A percentile compares a stretch with the other conserved stretches of the same genome.
phyloP scores from a whole-genome alignment of 2,113 vertebrate genomes.

The Eulemur rufifrons region DNA sequence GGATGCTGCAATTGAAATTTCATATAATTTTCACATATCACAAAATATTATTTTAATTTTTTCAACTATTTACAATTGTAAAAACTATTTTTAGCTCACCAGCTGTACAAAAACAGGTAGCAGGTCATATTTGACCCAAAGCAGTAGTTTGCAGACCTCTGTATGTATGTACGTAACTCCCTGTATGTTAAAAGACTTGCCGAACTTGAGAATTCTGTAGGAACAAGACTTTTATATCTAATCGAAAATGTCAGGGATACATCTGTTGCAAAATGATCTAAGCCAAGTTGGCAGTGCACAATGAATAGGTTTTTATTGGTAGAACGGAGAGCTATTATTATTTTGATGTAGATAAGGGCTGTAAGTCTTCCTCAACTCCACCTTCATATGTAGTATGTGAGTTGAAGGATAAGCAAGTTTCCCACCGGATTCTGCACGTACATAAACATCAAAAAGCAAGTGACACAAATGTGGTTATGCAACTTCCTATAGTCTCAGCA shows the following conservation, averaged over 20 bases:
- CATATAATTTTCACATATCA: neutral
- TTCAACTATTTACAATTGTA: neutral
- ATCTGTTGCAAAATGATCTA: neutral
- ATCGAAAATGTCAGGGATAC: neutral
- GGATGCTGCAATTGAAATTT: neutral
- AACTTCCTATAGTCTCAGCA: neutral
- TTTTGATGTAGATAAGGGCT: neutral
- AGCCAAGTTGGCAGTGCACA: neutral
- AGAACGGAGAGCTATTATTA: neutral
- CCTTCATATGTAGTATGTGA: neutral
- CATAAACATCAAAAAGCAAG: neutral
- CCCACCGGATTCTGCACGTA: neutral
- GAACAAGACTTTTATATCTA: neutral
- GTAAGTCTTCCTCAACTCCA: neutral
- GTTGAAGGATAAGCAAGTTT: neutral
- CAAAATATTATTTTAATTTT: neutral
- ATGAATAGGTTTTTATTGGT: neutral
- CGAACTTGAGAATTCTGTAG: neutral
- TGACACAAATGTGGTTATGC: neutral
- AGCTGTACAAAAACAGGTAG: neutral
- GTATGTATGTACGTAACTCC: neutral
- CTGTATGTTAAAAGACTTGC: neutral
- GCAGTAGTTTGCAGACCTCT: neutral
- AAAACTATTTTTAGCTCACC: neutral
- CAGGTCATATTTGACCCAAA: neutral